Conservation (phyloP, 2,888 invertebrate genomes). For the Eupeodes latifasciatus region DNA sequence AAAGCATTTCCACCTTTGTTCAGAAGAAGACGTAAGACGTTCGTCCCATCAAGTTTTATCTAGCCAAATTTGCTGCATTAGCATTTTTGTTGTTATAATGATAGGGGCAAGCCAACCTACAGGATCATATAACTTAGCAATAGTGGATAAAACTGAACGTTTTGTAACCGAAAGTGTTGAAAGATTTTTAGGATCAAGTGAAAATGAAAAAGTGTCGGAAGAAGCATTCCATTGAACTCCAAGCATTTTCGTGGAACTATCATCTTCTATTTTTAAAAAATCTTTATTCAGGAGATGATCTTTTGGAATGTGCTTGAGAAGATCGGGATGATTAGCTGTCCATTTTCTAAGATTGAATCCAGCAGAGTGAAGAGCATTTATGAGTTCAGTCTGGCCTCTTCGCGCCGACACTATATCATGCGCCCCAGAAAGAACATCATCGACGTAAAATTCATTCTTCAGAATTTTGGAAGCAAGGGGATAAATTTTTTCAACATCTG, state of each 20-base stretch:
- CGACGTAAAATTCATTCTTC: too few species aligned
- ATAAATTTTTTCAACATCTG: background rate
- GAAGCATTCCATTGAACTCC: constrained; percentile 9
- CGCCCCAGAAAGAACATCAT: background rate
- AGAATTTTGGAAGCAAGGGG: constrained; percentile 10
- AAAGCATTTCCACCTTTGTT: background rate
- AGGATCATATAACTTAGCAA: constrained; percentile 53
- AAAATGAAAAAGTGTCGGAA: too few species aligned
- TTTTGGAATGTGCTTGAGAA: background rate
- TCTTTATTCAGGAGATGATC: constrained; percentile 20
- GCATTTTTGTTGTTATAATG: constrained; percentile 5
- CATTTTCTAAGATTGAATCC: constrained; percentile 22
- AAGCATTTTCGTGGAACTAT: constrained; percentile 19
- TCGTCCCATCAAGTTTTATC: background rate
- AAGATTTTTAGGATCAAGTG: background rate
- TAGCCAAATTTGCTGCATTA: background rate
- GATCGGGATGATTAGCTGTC: background rate
- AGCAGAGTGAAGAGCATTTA: background rate
- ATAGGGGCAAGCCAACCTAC: constrained; percentile 34
- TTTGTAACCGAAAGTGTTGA: constrained; percentile 4
- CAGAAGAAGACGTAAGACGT: background rate
- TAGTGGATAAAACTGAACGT: constrained; percentile 47
- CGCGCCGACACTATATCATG: constrained; percentile 4
- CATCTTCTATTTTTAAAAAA: constrained; percentile 14
- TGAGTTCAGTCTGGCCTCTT: constrained; percentile 3